Conservation (phyloP, 2,888 invertebrate genomes). For the Uloborus plumipes region DNA sequence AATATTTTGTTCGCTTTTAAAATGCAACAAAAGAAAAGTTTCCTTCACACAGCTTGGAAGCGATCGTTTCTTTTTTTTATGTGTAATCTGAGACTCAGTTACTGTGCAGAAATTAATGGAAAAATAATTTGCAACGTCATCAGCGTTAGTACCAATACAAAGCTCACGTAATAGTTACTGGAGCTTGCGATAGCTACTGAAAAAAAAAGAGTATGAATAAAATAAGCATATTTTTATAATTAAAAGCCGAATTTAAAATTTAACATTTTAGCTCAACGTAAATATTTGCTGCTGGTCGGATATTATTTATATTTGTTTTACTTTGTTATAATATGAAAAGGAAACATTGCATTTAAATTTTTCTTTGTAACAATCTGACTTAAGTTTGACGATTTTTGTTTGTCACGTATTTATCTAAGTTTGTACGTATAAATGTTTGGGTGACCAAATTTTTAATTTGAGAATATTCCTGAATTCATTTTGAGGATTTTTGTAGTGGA, state of each 20-base stretch:
- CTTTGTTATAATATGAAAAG: too few species aligned
- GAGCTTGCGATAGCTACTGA: neutral
- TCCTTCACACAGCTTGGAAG: conserved; percentile 45
- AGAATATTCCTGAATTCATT: too few species aligned
- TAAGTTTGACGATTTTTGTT: too few species aligned
- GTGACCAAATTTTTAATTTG: too few species aligned
- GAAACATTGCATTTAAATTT: too few species aligned
- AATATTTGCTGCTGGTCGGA: too few species aligned
- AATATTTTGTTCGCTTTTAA: conserved; percentile 48
- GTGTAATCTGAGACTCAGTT: neutral
- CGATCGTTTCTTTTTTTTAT: conserved; percentile 5
- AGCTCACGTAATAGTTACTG: neutral
- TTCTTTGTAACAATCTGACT: too few species aligned
- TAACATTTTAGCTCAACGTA: too few species aligned
- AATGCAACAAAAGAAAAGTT: conserved; percentile 51
- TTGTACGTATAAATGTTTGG: too few species aligned
- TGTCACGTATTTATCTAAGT: too few species aligned
- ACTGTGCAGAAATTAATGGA: conserved; percentile 50
- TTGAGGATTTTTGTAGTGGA: too few species aligned
- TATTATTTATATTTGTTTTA: too few species aligned
- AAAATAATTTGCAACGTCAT: conserved; percentile 49
- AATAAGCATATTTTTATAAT: conserved; percentile 38
- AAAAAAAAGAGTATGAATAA: neutral
- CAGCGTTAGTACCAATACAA: conserved; percentile 9
- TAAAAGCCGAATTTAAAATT: conserved; percentile 44